Evolutionary conservation across 30 jellyfish, hydroid and myxozoan species (phyloP).

Genomic region (Sanderia malayensis): DNA sequence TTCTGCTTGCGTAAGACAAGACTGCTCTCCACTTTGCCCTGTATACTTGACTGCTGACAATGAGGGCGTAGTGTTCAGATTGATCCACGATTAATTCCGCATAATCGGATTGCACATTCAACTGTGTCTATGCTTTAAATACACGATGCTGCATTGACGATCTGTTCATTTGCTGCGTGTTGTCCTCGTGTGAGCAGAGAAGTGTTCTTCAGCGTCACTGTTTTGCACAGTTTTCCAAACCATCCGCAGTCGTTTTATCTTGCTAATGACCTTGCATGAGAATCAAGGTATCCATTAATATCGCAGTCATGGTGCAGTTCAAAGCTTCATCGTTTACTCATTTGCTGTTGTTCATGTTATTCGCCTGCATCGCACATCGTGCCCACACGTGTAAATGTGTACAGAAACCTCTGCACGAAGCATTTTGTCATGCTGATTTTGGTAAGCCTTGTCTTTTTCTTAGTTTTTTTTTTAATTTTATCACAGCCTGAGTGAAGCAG

Average conservation of each 20-base stretch:
- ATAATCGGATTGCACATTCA: constrained; percentile 64
- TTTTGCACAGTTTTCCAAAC: constrained; percentile 26
- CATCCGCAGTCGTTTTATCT: no score
- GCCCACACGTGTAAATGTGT: constrained; percentile 79
- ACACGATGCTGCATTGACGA: constrained; percentile 35
- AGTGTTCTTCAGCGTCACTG: background rate
- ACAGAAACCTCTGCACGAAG: constrained; percentile 82
- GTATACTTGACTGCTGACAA: constrained; percentile 47
- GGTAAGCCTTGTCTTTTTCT: constrained; percentile 60
- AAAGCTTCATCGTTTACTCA: no score
- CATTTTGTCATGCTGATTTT: constrained; percentile 94
- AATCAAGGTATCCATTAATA: no score
- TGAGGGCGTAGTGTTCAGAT: constrained; percentile 60
- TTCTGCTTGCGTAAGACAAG: background rate
- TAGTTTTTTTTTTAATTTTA: no score
- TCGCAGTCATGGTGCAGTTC: no score
- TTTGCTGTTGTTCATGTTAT: no score
- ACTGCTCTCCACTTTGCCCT: background rate
- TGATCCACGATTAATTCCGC: constrained; percentile 58
- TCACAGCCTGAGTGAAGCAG: no score
- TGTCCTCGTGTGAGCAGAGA: constrained; percentile 14
- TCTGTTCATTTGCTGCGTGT: constrained; percentile 7
- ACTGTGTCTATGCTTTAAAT: constrained; percentile 62
- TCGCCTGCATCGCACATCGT: constrained; percentile 18
- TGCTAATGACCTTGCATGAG: no score